Evolutionary conservation across 2,888 invertebrate genomes (phyloP).

Genomic region (Andrena marginata): DNA sequence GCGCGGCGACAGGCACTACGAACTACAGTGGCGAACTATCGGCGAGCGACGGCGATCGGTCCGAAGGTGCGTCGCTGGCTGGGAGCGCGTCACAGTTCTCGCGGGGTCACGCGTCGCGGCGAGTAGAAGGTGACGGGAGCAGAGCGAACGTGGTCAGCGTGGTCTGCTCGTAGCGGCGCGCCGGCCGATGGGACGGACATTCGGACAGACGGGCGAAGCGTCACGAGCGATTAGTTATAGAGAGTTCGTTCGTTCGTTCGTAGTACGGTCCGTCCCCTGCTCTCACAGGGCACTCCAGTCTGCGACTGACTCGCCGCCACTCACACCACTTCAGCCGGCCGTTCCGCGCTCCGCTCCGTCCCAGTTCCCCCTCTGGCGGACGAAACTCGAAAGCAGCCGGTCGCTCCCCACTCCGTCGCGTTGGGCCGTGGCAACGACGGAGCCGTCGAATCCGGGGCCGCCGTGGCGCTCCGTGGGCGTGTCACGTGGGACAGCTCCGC

Average conservation of each 20-base stretch:
- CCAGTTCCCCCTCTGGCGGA: conserved; percentile 83
- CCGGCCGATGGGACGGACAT: conserved; percentile 71
- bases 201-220: conserved; percentile 72
- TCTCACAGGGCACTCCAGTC: conserved; percentile 84
- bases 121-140: conserved; percentile 46
- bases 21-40: background rate
- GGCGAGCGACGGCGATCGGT: background rate
- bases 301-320: conserved; percentile 84
- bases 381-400: conserved; percentile 86
- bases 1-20: conserved; percentile 5
- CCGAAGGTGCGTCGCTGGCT: background rate
- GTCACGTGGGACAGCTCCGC: conserved; percentile 55
- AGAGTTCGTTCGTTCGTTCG: conserved; percentile 68
- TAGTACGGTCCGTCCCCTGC: conserved; percentile 83
- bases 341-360: conserved; percentile 77
- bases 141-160: background rate
- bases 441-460: conserved; percentile 82
- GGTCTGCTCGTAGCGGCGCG: conserved; percentile 28
- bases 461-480: conserved; percentile 43
- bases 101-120: conserved; percentile 39
- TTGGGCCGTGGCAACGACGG: conserved; percentile 81
- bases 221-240: conserved; percentile 75
- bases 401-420: conserved; percentile 81
- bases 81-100: conserved; percentile 34
- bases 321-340: conserved; percentile 83